Conservation (phyloP, 2,113 vertebrate genomes). For the Urocitellus parryii region DNA sequence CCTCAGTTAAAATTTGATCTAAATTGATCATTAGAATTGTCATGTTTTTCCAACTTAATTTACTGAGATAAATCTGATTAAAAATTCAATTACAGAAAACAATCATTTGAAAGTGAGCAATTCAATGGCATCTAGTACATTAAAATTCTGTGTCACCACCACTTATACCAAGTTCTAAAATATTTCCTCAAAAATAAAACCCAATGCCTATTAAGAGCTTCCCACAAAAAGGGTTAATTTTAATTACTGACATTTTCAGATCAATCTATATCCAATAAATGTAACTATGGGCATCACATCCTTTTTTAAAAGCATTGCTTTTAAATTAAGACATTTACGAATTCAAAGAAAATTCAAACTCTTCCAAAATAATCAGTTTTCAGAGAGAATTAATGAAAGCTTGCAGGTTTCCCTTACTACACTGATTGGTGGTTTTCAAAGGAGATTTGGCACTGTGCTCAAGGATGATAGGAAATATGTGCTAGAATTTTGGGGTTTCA, state of each 20-base stretch:
- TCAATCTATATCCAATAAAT: not conserved
- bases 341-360: slow-evolving; percentile 41
- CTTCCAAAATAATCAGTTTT: not conserved
- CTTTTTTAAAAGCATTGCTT: not conserved
- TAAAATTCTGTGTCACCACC: not conserved
- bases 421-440: not conserved
- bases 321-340: not conserved
- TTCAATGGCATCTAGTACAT: not conserved
- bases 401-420: not conserved
- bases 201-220: not conserved
- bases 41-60: not conserved
- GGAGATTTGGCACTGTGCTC: not conserved
- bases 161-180: not conserved
- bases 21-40: not conserved
- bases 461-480: not conserved
- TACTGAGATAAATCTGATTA: not conserved
- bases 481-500: not conserved
- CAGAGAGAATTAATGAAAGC: not conserved
- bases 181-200: not conserved
- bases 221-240: not conserved
- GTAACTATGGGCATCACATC: not conserved
- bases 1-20: slow-evolving; percentile 21
- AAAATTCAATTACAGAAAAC: not conserved
- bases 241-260: slow-evolving; percentile 31
- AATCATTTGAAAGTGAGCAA: not conserved